Evolutionary conservation across 2,888 invertebrate species (phyloP).

Genomic region (Encarsia formosa): DNA sequence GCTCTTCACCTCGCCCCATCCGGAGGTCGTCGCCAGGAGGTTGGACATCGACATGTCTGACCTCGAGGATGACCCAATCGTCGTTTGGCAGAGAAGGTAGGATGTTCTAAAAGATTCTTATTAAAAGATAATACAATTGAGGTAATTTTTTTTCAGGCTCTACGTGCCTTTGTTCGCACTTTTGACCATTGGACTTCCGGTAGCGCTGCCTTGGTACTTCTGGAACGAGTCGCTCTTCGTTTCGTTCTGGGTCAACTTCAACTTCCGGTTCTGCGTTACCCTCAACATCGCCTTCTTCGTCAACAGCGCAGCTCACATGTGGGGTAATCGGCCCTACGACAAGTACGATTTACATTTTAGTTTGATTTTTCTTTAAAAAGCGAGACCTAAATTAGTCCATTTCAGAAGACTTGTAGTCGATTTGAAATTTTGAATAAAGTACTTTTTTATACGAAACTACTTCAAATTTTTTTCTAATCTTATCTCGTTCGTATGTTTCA

Average conservation of each 20-base stretch:
- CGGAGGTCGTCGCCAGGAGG: conserved; percentile 79
- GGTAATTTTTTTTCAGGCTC: conserved; percentile 55
- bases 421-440: no score
- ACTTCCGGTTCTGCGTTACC: conserved; percentile 68
- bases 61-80: conserved; percentile 77
- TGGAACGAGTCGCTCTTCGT: conserved; percentile 61
- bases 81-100: conserved; percentile 82
- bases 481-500: no score
- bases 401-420: no score
- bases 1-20: conserved; percentile 84
- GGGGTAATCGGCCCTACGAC: not conserved
- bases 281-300: not conserved
- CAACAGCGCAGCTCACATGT: not conserved
- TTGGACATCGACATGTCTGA: conserved; percentile 81
- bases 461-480: no score
- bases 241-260: conserved; percentile 56
- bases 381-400: no score
- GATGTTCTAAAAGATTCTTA: not conserved
- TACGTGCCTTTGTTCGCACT: conserved; percentile 64
- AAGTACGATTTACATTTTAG: not conserved
- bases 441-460: no score
- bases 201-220: conserved; percentile 61
- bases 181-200: conserved; percentile 70
- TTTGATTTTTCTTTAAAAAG: no score
- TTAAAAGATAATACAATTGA: no score